phyloP scores from a whole-genome alignment of 1,140 invertebrate species.

The Caerostris darwini region DNA sequence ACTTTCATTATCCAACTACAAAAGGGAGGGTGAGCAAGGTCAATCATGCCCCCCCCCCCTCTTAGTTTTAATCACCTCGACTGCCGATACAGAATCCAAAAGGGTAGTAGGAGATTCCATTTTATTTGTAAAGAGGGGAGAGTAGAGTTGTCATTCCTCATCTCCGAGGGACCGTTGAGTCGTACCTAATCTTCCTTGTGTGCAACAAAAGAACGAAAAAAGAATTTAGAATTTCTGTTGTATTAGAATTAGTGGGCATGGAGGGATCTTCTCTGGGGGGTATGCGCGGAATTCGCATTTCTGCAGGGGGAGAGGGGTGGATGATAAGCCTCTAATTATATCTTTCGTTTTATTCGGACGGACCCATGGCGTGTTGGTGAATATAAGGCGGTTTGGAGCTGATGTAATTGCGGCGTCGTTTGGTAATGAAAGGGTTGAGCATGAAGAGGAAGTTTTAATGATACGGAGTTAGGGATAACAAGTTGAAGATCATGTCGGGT shows the following conservation, averaged over 20 bases:
- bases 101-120: neutral
- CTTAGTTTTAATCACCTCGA: neutral
- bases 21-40: neutral
- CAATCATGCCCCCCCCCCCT: neutral
- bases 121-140: neutral
- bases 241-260: neutral
- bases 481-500: neutral
- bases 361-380: neutral
- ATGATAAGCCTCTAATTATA: constrained; percentile 55
- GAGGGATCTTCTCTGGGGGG: neutral
- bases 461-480: neutral
- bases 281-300: neutral
- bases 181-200: neutral
- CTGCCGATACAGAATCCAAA: constrained; percentile 13
- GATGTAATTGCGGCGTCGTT: neutral
- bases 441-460: neutral
- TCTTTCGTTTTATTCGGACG: constrained; percentile 10
- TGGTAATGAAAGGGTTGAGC: neutral
- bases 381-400: neutral
- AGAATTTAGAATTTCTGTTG: neutral
- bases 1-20: neutral
- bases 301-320: constrained; percentile 14
- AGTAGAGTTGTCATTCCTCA: constrained; percentile 11
- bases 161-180: neutral
- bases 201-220: neutral